A percentile compares a stretch with the other conserved stretches of the same genome.
These are phyloP conservation scores for Elysia chlorotica DNA, from an alignment of 1,140 invertebrate species.

Conservation along the genomic window DNA sequence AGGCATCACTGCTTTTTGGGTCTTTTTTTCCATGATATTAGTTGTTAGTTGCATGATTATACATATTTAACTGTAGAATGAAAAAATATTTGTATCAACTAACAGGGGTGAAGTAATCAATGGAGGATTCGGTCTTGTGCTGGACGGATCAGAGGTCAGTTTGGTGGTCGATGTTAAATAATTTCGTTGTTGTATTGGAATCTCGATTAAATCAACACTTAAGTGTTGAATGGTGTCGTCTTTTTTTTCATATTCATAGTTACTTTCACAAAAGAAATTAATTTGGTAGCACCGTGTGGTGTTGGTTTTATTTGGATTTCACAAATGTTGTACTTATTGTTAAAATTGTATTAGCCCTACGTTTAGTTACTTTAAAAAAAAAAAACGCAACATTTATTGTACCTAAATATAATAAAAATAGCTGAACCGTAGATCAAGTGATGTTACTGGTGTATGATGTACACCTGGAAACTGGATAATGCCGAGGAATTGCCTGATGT, in stretches of 20 bases:
- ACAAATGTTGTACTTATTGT: background rate
- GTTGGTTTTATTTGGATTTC: no score
- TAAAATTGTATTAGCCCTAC: background rate
- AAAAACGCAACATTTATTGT: no score
- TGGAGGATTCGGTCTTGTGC: conserved; percentile 72
- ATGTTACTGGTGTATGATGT: no score
- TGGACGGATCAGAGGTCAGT: conserved; percentile 68
- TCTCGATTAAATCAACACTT: background rate
- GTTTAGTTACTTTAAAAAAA: no score
- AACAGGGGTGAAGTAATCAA: conserved; percentile 73
- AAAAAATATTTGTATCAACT: background rate
- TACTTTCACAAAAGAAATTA: background rate
- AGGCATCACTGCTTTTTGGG: background rate
- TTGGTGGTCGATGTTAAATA: background rate
- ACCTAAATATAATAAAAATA: no score
- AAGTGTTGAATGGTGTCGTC: background rate
- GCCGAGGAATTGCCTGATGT: no score
- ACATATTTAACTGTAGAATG: background rate
- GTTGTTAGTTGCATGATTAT: background rate
- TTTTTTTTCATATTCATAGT: background rate
- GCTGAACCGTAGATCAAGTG: no score
- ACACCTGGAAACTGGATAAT: no score
- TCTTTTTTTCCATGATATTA: background rate
- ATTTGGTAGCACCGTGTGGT: background rate
- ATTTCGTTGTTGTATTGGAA: background rate